These are phyloP conservation scores for Semnornis frantzii DNA, from an alignment of 2,113 vertebrate species.

Conservation along the genomic window DNA sequence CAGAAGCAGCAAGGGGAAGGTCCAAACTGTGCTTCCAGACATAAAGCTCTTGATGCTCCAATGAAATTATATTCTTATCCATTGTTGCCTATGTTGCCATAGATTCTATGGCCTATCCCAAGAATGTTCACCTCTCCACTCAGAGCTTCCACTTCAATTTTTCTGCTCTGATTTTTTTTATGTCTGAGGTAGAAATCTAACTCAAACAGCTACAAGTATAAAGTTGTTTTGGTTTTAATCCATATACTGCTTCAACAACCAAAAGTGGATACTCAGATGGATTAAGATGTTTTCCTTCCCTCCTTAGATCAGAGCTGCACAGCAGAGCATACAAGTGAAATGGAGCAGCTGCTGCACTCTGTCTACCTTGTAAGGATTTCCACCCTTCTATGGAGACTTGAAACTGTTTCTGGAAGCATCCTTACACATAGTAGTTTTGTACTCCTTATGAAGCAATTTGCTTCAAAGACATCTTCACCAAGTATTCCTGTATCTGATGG, in stretches of 20 bases:
- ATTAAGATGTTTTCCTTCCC: background rate
- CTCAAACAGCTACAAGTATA: background rate
- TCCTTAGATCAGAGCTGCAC: background rate
- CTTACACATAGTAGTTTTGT: rapidly evolving
- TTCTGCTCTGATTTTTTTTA: too few relatives aligned
- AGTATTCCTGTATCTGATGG: background rate
- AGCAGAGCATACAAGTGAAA: background rate
- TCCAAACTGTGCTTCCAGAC: too few relatives aligned
- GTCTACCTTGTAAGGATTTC: background rate
- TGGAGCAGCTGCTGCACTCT: background rate
- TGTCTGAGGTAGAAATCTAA: too few relatives aligned
- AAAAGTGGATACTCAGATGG: background rate
- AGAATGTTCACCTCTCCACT: too few relatives aligned
- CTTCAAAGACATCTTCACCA: background rate
- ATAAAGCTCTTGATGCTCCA: too few relatives aligned
- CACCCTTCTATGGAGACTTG: background rate
- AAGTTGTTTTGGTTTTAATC: background rate
- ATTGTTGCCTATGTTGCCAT: too few relatives aligned
- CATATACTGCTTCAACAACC: background rate
- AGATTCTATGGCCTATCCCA: too few relatives aligned
- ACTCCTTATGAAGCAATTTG: background rate
- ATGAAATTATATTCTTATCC: too few relatives aligned
- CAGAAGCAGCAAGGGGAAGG: too few relatives aligned
- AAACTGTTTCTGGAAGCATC: background rate
- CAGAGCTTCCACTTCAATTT: too few relatives aligned